Percentiles rank a stretch among this genome's conserved stretches.
Conservation (phyloP, 2,797 vertebrate genomes). For the Chaetophractus vellerosus region DNA sequence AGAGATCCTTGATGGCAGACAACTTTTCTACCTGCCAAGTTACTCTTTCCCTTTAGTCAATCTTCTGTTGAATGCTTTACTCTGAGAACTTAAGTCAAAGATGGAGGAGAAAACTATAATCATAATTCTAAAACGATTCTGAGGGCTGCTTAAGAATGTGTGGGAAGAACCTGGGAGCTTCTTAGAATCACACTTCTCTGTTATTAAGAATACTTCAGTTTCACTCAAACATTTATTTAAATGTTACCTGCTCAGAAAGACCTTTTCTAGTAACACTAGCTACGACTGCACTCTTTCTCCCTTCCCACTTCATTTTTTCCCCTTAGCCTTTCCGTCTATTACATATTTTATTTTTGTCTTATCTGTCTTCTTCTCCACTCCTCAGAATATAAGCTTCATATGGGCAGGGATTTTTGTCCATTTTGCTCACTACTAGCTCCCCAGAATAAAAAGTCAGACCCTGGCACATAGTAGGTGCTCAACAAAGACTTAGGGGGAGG, state of each 20-base stretch:
- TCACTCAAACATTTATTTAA: neutral
- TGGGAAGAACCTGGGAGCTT: neutral
- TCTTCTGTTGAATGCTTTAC: neutral
- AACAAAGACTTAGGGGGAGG: neutral
- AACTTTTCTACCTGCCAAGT: neutral
- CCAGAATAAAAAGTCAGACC: neutral
- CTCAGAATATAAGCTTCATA: neutral
- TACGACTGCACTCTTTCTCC: neutral
- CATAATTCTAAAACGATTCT: slow-evolving; percentile 32
- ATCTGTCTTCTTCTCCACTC: neutral
- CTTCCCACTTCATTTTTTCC: neutral
- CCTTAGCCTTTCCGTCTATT: neutral
- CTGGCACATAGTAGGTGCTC: neutral
- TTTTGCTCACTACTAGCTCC: neutral
- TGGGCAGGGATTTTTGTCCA: neutral
- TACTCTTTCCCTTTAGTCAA: neutral
- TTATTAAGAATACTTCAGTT: neutral
- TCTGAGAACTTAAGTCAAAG: slow-evolving; percentile 23
- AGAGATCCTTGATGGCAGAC: neutral
- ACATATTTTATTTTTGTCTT: neutral
- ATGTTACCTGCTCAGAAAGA: neutral
- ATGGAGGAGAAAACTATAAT: neutral
- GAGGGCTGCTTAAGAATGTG: neutral
- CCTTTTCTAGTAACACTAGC: neutral
- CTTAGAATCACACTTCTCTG: neutral